Evolutionary conservation across 2,888 invertebrate genomes (phyloP).

Genomic region (Dynastes tityus): DNA sequence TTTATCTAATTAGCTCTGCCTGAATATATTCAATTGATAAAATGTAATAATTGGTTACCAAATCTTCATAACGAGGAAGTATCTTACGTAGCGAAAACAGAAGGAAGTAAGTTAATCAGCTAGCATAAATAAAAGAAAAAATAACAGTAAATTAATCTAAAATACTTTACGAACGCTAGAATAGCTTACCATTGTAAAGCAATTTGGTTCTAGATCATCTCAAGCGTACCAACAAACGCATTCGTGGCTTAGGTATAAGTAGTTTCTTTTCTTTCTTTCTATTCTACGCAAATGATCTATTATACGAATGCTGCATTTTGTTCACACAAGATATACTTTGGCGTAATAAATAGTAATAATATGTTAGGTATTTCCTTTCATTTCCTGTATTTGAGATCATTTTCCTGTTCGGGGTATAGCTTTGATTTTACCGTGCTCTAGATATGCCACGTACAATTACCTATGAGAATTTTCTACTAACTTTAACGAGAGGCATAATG

Average conservation of each 20-base stretch:
- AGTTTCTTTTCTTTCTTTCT: constrained; percentile 1
- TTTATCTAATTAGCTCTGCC: too few relatives aligned
- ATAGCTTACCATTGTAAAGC: constrained; percentile 25
- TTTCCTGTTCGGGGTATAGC: constrained; percentile 7
- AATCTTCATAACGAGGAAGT: background rate
- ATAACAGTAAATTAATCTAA: constrained; percentile 35
- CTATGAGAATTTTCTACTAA: constrained; percentile 9
- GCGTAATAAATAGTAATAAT: constrained; percentile 33
- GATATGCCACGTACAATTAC: constrained; percentile 12
- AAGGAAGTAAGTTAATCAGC: constrained; percentile 14
- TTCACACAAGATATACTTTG: constrained; percentile 34
- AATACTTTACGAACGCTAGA: constrained; percentile 23
- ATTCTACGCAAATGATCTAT: constrained; percentile 41
- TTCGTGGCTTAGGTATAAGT: constrained; percentile 5
- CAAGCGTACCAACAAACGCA: constrained; percentile 32
- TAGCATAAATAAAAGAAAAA: constrained; percentile 21
- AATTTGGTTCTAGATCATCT: constrained; percentile 22
- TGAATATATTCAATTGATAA: too few relatives aligned
- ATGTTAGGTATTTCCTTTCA: constrained; percentile 31
- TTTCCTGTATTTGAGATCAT: constrained; percentile 32
- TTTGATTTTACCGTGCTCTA: constrained; percentile 31
- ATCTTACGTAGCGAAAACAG: background rate
- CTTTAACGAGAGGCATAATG: too few relatives aligned
- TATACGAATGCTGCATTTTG: constrained; percentile 20
- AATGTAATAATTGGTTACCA: too few relatives aligned